Evolutionary conservation across 2,113 vertebrate genomes (phyloP).

Genomic region (Pseudorhombus dupliciocellatus): DNA sequence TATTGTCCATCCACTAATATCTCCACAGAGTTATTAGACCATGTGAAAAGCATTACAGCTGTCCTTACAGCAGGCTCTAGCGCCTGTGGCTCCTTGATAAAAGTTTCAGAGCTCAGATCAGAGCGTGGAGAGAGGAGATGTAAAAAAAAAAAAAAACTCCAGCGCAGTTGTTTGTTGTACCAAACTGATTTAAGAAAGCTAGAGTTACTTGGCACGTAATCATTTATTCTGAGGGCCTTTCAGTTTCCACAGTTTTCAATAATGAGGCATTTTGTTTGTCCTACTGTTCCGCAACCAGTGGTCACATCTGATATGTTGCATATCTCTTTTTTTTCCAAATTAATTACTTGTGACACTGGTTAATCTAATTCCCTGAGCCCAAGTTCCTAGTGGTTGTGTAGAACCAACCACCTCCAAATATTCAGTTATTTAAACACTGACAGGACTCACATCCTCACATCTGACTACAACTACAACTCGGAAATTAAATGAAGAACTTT

Average conservation of each 20-base stretch:
- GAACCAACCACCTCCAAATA: too few species aligned
- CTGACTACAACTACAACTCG: too few species aligned
- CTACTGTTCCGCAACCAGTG: slow-evolving; percentile 15
- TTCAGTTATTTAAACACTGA: too few species aligned
- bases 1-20: slow-evolving; percentile 61
- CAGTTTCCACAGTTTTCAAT: slow-evolving; percentile 9
- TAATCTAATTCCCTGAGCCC: neutral
- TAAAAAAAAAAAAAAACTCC: slow-evolving; percentile 36
- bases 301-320: neutral
- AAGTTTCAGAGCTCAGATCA: slow-evolving; percentile 39
- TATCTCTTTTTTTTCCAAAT: too few species aligned
- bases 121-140: slow-evolving; percentile 10
- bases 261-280: slow-evolving; percentile 21
- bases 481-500: too few species aligned
- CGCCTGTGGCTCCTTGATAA: slow-evolving; percentile 34
- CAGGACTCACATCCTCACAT: too few species aligned
- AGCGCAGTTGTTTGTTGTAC: slow-evolving; percentile 8
- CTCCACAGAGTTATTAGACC: slow-evolving; percentile 52
- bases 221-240: slow-evolving; percentile 35
- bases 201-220: slow-evolving; percentile 25
- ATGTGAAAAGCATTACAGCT: slow-evolving; percentile 51
- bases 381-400: neutral
- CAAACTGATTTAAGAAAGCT: slow-evolving; percentile 45
- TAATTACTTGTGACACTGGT: neutral
- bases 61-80: slow-evolving; percentile 13